Evolutionary conservation across 2,797 vertebrate genomes (phyloP), one percentile per base, ranked within the genome.

Genomic region (Myotis planiceps): DNA sequence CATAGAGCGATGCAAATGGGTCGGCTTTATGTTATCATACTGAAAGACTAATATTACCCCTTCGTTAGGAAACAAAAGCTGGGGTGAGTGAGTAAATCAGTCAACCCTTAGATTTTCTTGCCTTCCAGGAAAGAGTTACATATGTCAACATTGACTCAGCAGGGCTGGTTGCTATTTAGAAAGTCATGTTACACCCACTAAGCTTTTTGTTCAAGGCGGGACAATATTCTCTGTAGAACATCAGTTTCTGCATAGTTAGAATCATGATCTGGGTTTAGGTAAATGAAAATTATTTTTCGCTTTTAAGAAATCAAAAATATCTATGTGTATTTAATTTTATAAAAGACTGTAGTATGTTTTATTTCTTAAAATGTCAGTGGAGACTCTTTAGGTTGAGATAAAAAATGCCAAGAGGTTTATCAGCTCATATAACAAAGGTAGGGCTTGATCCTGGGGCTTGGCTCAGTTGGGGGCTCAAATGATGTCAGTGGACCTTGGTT

Each of bases 121-220:
- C 87, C 95, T 97, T 87, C 96, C 96, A 97, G 97, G 98, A 97
- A 98, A 97, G 60, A 95, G 27, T 92, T 97, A 71, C 21, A 66
- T 65, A 60, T 92, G 95, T 97, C 98, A 98, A 98, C 97, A 97
- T 97, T 97, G 97, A 97, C 97, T 96, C 82, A 95, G 78, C 93
- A 95, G 72, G 55, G 89, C 93, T 32, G 78, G 15, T 3, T 78
- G 58, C n/a, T 63, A 5, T 21, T 89, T 72, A 96, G 68, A 89
- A 93, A 91, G 23, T 83, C 23, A 6, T n/a, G 72, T 74, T 75
- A 65, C 75, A 95, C 71, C 39, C 68, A 65, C 81, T 10, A 42
- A 29, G 23, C 71, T 72, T 96, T 96, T 76, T 96, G 81, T 94
- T 91, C 92, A 89, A 80, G 23, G 74, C 82, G 51, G 72, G 42